Evolutionary conservation across 2,113 vertebrate genomes (phyloP), one percentile per base, ranked within the genome.

Genomic region (Columba livia): DNA sequence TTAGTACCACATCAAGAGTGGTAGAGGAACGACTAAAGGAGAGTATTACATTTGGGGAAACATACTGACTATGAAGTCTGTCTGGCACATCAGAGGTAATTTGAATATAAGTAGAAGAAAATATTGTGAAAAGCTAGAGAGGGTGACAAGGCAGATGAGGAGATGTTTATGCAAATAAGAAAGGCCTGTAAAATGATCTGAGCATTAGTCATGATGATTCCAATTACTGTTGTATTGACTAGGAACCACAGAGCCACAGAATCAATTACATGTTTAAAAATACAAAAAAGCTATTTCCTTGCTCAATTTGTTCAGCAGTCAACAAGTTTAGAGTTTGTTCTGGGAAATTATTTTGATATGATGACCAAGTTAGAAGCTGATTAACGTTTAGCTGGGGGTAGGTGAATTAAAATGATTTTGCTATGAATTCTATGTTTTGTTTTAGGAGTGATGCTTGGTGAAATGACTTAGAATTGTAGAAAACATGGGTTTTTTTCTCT

Each of bases 251-350:
- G 81, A 88, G 81, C 64, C 78, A 82, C 73, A 67, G 66, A 92
- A 95, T 94, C 79, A 84, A 93, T 96, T 78, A 89, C 15, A 58
- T 74, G 73, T 71, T 85, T 94, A 79, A 92, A 96, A 95, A 93
- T 61, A 91, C 79, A 60, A 88, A 77, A 47, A 91, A 65, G 89
- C 61, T 75, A 53, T 94, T 94, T 95, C 67, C 79, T 56, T 62
- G 62, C 77, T 92, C 58, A 74, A 73, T 96, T 95, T 96, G 73
- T 92, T 89, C 58, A 87, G 31, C 65, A 89, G 53, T 90, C 62
- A 64, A 54, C 32, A 85, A 70, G 38, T 86, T 75, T 34, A 70
- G 60, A 51, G 40, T 71, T 81, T 81, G 32, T 60, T 74, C 81
- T 44, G 36, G 70, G 58, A 83, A 94, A 64, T 83, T 53, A 54